Conservation (phyloP, 2,113 vertebrate species). For the Brachypodius melanocephalos region DNA sequence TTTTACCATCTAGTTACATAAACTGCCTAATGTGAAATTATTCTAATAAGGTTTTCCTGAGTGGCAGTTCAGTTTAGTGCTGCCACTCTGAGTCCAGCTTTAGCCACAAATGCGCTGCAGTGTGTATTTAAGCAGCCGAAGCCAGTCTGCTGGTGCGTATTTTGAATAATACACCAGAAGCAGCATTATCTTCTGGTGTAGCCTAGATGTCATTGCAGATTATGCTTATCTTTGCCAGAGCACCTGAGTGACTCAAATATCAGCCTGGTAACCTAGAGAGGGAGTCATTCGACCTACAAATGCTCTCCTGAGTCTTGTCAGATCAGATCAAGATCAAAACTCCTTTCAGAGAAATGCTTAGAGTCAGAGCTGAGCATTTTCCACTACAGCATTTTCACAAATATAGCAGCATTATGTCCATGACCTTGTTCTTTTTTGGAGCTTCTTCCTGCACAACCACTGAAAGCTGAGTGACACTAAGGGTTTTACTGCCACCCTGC, state of each 20-base stretch:
- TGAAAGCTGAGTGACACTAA: background rate
- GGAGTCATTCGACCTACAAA: background rate
- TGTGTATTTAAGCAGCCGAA: background rate
- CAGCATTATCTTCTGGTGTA: background rate
- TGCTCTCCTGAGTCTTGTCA: background rate
- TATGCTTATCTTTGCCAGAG: background rate
- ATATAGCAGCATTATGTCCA: background rate
- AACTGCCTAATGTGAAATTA: background rate
- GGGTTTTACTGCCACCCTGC: background rate
- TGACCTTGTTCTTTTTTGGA: background rate
- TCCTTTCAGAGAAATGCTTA: background rate
- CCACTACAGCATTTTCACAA: background rate
- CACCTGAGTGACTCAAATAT: background rate
- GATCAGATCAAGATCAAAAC: background rate
- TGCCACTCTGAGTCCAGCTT: background rate
- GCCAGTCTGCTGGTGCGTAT: background rate
- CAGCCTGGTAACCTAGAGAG: background rate
- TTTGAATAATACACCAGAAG: background rate
- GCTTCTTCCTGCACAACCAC: background rate
- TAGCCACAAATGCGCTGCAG: background rate
- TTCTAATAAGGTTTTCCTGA: slow-evolving; percentile 9
- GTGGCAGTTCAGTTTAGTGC: slow-evolving; percentile 14
- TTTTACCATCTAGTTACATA: background rate
- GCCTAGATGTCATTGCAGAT: background rate
- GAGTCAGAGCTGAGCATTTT: background rate